These are phyloP conservation scores for Sapayoa aenigma DNA, from an alignment of 2,113 vertebrate genomes.

Conservation along the genomic window DNA sequence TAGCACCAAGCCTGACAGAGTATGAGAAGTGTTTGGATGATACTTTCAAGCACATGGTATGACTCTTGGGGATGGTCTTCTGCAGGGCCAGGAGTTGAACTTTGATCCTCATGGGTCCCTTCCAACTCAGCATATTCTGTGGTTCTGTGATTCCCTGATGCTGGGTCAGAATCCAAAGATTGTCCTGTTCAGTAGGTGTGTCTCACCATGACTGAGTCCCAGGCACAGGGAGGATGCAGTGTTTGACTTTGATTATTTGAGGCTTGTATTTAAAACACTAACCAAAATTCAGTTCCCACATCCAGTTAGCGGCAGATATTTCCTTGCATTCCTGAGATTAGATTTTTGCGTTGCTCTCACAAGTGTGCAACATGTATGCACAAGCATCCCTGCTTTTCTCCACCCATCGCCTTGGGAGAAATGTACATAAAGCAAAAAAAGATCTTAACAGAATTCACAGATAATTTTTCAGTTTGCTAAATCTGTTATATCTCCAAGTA, in stretches of 20 bases:
- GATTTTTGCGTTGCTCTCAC: conserved; percentile 3
- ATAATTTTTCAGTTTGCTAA: background rate
- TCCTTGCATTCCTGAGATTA: conserved; percentile 6
- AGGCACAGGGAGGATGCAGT: background rate
- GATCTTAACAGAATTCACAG: background rate
- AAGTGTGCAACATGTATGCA: background rate
- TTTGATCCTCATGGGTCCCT: background rate
- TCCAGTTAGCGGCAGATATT: background rate
- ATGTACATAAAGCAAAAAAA: background rate
- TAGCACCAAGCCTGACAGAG: background rate
- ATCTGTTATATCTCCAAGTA: background rate
- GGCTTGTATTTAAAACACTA: background rate
- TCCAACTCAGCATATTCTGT: background rate
- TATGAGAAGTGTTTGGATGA: background rate
- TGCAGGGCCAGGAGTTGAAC: background rate
- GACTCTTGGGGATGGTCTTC: background rate
- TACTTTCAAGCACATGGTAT: background rate
- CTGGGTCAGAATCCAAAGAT: background rate
- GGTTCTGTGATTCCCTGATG: background rate
- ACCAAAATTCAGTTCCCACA: background rate
- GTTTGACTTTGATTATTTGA: background rate
- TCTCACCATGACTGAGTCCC: background rate
- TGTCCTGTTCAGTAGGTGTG: background rate
- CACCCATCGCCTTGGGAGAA: background rate
- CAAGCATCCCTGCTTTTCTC: background rate